Evolutionary conservation across 1,140 invertebrate genomes (phyloP), one percentile per base, ranked within the genome.

Genomic region (Druon quercuslanigerum): DNA sequence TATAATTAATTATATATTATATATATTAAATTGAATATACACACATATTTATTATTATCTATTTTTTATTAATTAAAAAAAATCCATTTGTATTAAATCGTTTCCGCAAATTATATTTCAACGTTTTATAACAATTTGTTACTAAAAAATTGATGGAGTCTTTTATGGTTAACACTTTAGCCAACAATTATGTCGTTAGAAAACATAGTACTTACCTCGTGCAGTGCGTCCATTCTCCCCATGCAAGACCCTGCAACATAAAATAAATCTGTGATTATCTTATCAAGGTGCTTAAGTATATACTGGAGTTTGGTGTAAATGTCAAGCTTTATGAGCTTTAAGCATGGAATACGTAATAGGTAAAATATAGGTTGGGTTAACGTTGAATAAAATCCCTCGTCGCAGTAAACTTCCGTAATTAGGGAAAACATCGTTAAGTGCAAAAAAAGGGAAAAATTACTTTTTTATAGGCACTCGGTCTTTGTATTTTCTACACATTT

Each of bases 151-250:
- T 33, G 13, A 33, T 33, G 40, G 25, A 66, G 19, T 25, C 5
- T 13, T 66, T 66, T 20, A 66, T 66, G 20, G 57, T 4, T 12
- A 33, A 16, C 25, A 66, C 25, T 33, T 33, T 66, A 66, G 40
- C 25, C 40, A 66, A 20, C 57, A 40, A 33, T 33, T 40, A 9
- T 16, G 14, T 51, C 50, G 72, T 66, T 40, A 66, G 40, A 17
- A 9, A 40, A 40, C 13, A 46, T 66, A 72, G 73, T 52, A 72
- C 73, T 80, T 79, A 89, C 88, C 84, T 87, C 0, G 94, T 93
- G 83, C 94, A 95, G 4, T 90, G 79, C n/a, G 93, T 92, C 94
- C 94, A 95, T 80, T 89, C 88, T 71, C 92, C 92, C 84, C 85
- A 85, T 0, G 79, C 46, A n/a, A 82, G 51, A 9, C 74, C 83